Base-by-base conservation (phyloP, 2,797 vertebrate genomes). In the Diplodus puntazzo region DNA sequence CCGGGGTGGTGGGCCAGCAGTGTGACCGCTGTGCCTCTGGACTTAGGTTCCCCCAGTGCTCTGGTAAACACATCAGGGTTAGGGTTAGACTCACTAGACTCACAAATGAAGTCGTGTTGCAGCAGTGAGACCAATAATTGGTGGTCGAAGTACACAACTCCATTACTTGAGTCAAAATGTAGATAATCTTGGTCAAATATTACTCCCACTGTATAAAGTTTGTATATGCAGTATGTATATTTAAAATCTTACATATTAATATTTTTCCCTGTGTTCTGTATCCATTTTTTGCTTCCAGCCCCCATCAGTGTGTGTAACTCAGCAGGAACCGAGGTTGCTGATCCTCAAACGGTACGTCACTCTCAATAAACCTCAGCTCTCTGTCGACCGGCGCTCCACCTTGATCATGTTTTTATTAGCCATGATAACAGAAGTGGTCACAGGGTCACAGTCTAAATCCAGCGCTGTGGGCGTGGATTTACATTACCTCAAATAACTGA, bases 21-120 rank as follows among this genome's bases (percentile, higher is more conserved):
- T 98, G 97, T 69, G 95, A 98, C 91, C 95, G 89, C 17, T 98
- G 97, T 80, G 85, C 94, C 23, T 94, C 92, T 67, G 90, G 90
- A 16, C 64, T 87, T 48, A 89, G 78, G 48, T 98, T 97, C 86
- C 97, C 97, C 25, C 61, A 92, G 23, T 98, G 97, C 55, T 83
- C 93, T 92, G 96, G 97, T 97, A 94, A 72, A 25, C 13, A 27
- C 17, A 39, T 14, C 14, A 34, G 5, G 25, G 25, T 25, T 25
- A 25, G 25, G 25, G 25, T 25, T 25, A 25, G 45, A 20, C 8
- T n/a, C 12, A 67, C 25, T 43, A 30, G 9, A 58, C 9, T 39
- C 21, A 58, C 21, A 53, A 64, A 64, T 59, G 0, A 60, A 43
- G n/a, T 59, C 0, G 55, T 54, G 68, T 50, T 42, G 17, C 23